These are phyloP conservation scores for Campaea margaritaria DNA, from an alignment of 2,888 invertebrate species.

Conservation along the genomic window DNA sequence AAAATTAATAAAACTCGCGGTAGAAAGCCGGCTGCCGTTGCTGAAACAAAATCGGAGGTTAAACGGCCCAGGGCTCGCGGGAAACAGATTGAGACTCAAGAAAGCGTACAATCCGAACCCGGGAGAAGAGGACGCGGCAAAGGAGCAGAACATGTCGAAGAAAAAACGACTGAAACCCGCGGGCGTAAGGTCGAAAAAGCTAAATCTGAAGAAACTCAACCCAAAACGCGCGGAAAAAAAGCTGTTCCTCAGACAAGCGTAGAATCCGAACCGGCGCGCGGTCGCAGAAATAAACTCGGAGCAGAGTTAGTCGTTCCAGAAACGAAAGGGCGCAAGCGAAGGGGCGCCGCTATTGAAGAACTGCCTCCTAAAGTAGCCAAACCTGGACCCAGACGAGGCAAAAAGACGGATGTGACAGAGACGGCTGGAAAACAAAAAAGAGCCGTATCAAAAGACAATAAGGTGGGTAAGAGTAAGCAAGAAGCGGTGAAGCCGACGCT, in stretches of 20 bases:
- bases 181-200: not conserved
- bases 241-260: not conserved
- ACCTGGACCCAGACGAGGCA: conserved; percentile 39
- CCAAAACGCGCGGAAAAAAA: conserved; percentile 5
- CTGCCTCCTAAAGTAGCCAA: conserved; percentile 44
- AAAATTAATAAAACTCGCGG: conserved; percentile 14
- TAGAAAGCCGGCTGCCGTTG: conserved; percentile 7
- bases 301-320: not conserved
- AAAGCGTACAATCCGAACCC: conserved; percentile 36
- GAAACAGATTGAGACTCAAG: conserved; percentile 20
- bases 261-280: conserved; percentile 9
- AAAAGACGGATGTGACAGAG: conserved; percentile 34
- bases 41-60: conserved; percentile 27
- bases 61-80: conserved; percentile 30
- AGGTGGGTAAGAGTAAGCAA: not conserved
- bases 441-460: conserved; percentile 2
- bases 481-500: conserved; percentile 16
- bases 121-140: conserved; percentile 36
- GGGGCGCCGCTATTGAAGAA: conserved; percentile 37
- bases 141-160: conserved; percentile 1
- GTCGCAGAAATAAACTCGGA: conserved; percentile 3
- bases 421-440: conserved; percentile 2
- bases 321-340: conserved; percentile 44
- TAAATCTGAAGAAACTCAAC: not conserved
- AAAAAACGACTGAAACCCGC: conserved; percentile 1